Conservation (phyloP, 2,888 invertebrate species). For the Trilocha varians region DNA sequence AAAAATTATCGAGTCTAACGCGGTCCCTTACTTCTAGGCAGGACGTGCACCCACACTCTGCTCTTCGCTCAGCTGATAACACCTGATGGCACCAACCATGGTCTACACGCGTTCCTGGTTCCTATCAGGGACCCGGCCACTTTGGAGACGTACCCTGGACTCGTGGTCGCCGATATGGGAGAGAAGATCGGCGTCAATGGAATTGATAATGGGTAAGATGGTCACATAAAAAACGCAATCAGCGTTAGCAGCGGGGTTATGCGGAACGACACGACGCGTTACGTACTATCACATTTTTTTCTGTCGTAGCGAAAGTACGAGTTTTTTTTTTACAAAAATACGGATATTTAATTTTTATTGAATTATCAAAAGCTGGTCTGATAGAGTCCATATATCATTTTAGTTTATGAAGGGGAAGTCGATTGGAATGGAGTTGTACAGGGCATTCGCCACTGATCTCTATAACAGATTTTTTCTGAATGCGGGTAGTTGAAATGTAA, state of each 20-base stretch:
- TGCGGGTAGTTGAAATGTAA: too few relatives aligned
- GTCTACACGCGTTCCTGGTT: conserved; percentile 91
- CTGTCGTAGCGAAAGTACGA: too few relatives aligned
- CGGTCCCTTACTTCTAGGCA: conserved; percentile 59
- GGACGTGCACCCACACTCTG: conserved; percentile 88
- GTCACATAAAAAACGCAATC: neutral
- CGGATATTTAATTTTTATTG: too few relatives aligned
- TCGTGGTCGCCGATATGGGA: conserved; percentile 93
- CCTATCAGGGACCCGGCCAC: conserved; percentile 87
- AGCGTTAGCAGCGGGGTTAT: neutral
- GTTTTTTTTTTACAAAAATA: too few relatives aligned
- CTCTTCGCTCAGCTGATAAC: conserved; percentile 93
- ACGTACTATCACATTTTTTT: too few relatives aligned
- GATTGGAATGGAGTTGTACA: too few relatives aligned
- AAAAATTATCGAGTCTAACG: neutral
- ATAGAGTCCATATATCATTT: too few relatives aligned
- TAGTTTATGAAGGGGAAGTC: too few relatives aligned
- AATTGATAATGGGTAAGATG: conserved; percentile 88
- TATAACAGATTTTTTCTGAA: too few relatives aligned
- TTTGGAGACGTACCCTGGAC: conserved; percentile 84
- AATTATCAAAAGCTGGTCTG: too few relatives aligned
- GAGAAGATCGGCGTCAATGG: conserved; percentile 94
- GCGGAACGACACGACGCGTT: too few relatives aligned
- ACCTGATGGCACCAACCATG: conserved; percentile 83
- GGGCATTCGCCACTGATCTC: too few relatives aligned